Evolutionary conservation across 2,797 vertebrate genomes (phyloP).

Genomic region (Myotis planiceps): DNA sequence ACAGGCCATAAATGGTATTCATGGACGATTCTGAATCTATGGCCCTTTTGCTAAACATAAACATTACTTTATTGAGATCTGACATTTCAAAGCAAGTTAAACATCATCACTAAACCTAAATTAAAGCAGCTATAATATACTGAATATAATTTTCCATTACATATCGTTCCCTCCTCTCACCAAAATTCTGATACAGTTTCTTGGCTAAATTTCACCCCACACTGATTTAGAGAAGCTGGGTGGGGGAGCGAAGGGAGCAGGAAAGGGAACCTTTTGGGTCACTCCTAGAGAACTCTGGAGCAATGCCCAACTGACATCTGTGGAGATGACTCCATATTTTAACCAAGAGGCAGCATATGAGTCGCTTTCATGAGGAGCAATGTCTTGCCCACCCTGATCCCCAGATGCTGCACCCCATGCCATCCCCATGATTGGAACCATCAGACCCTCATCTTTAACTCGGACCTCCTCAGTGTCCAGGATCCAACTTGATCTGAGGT

Average conservation of each 20-base stretch:
- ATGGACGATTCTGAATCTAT: not conserved
- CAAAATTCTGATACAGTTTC: conserved; percentile 34
- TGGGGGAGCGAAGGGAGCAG: not conserved
- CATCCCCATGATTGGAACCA: not conserved
- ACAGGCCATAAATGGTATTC: not conserved
- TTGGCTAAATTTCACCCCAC: conserved; percentile 25
- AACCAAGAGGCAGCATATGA: not conserved
- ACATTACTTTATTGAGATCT: conserved; percentile 34
- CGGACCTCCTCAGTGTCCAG: not conserved
- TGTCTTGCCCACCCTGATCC: not conserved
- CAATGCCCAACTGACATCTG: not conserved
- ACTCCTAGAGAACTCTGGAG: not conserved
- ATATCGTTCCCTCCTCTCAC: not conserved
- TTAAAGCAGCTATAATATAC: not conserved
- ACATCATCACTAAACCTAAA: conserved; percentile 17
- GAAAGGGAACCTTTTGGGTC: not conserved
- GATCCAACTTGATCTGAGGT: not conserved
- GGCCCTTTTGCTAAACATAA: conserved; percentile 3
- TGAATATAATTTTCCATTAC: not conserved
- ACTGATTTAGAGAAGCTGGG: not conserved
- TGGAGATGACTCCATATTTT: not conserved
- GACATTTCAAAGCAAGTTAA: conserved; percentile 54
- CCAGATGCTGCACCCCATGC: not conserved
- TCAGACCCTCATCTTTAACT: not conserved
- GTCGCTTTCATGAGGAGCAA: not conserved